Percentiles rank a stretch among this genome's conserved stretches.
Evolutionary conservation across 2,888 invertebrate species (phyloP).

Genomic region (Aphrophora alni): DNA sequence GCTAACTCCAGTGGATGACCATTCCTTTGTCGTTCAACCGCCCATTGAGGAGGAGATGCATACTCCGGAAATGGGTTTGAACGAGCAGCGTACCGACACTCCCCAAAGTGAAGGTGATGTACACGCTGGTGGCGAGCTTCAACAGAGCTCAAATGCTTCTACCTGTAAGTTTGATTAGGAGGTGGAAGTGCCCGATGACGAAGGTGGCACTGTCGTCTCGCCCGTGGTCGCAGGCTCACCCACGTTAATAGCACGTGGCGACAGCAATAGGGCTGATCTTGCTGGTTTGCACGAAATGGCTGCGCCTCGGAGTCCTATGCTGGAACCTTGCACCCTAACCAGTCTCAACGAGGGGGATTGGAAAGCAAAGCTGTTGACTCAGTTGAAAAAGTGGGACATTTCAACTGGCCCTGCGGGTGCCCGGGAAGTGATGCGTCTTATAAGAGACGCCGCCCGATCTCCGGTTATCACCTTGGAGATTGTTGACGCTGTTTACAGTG

Average conservation of each 20-base stretch:
- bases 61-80: too few species aligned
- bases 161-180: not conserved
- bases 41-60: too few species aligned
- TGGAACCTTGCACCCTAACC: not conserved
- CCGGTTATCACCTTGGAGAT: not conserved
- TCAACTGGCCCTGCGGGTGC: constrained; percentile 3
- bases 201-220: not conserved
- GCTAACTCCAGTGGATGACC: not conserved
- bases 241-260: not conserved
- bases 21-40: too few species aligned
- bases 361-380: not conserved
- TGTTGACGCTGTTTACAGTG: not conserved
- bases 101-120: too few species aligned
- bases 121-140: too few species aligned
- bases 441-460: not conserved
- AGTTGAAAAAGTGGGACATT: not conserved
- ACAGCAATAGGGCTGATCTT: not conserved
- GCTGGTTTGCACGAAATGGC: not conserved
- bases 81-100: too few species aligned
- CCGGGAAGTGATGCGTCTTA: not conserved
- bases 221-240: not conserved
- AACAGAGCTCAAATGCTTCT: not conserved
- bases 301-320: too few species aligned
- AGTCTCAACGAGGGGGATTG: not conserved
- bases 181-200: not conserved